A percentile compares a stretch with the other conserved stretches of the same genome.
Evolutionary conservation across 2,888 invertebrate species (phyloP).

Genomic region (Rugalucina vietnamica): DNA sequence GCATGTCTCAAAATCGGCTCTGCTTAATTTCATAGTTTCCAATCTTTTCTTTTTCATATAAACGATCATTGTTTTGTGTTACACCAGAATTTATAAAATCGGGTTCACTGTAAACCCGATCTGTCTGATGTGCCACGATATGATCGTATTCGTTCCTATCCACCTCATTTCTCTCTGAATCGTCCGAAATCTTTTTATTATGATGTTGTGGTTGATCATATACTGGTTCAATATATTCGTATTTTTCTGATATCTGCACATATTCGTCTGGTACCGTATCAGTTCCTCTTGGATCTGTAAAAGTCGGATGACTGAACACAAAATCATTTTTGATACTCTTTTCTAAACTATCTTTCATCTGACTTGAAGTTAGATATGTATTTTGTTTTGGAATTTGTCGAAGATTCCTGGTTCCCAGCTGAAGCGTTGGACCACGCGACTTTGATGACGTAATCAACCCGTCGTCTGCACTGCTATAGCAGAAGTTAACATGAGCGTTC

Average conservation of each 20-base stretch:
- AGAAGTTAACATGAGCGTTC: conserved; percentile 45
- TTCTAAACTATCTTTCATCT: not conserved
- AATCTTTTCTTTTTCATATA: not conserved
- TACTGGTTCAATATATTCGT: not conserved
- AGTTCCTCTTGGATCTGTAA: conserved; percentile 37
- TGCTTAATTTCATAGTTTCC: not conserved
- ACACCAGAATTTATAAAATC: not conserved
- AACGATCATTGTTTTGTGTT: not conserved
- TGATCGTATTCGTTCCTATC: not conserved
- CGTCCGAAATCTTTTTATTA: not conserved
- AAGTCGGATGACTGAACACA: conserved; percentile 32
- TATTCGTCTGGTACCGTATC: conserved; percentile 26
- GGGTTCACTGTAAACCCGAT: not conserved
- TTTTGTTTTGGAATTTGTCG: not conserved
- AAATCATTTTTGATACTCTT: conserved; percentile 6
- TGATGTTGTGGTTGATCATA: not conserved
- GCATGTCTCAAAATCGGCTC: not conserved
- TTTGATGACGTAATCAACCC: conserved; percentile 24
- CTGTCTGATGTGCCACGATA: not conserved
- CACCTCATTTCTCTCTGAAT: not conserved
- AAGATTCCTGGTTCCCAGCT: not conserved
- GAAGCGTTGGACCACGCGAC: not conserved
- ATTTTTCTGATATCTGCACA: conserved; percentile 36
- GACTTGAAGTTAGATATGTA: not conserved
- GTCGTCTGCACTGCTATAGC: conserved; percentile 39